phyloP scores from a whole-genome alignment of 2,888 invertebrate species.

The Anaspis maculata region DNA sequence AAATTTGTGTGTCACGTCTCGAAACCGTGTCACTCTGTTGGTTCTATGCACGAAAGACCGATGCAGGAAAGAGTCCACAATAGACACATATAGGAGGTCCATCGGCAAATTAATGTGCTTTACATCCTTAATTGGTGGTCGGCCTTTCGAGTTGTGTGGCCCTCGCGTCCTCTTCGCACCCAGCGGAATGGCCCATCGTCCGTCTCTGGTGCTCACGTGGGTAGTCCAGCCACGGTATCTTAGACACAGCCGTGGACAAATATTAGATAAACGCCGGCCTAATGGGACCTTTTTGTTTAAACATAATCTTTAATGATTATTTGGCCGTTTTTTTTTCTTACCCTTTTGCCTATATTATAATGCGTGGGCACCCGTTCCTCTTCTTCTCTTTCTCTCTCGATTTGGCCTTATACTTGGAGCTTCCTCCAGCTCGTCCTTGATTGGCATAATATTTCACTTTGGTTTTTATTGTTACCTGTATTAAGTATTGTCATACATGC shows the following conservation, averaged over 20 bases:
- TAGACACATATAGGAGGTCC: conserved; percentile 35
- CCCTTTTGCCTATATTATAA: not conserved
- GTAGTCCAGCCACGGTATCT: conserved; percentile 27
- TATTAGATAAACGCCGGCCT: conserved; percentile 42
- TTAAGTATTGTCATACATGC: too few relatives aligned
- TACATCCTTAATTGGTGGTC: conserved; percentile 43
- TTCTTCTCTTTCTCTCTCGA: too few relatives aligned
- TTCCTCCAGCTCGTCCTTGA: too few relatives aligned
- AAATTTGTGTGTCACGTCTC: too few relatives aligned
- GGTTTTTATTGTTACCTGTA: too few relatives aligned
- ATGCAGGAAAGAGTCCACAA: too few relatives aligned
- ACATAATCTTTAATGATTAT: conserved; percentile 39
- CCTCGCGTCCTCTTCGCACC: conserved; percentile 26
- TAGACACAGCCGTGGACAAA: conserved; percentile 41
- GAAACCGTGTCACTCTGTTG: too few relatives aligned
- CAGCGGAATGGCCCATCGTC: conserved; percentile 12
- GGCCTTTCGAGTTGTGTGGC: conserved; percentile 41
- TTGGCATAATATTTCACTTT: too few relatives aligned
- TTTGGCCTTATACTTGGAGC: too few relatives aligned
- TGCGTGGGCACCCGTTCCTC: too few relatives aligned
- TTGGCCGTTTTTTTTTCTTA: conserved; percentile 27
- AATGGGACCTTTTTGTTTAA: conserved; percentile 42
- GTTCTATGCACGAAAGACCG: too few relatives aligned
- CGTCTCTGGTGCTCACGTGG: conserved; percentile 26
- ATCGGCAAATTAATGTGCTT: conserved; percentile 44